These are phyloP conservation scores for Sesamia inferens DNA, from an alignment of 2,888 invertebrate species.

Conservation along the genomic window DNA sequence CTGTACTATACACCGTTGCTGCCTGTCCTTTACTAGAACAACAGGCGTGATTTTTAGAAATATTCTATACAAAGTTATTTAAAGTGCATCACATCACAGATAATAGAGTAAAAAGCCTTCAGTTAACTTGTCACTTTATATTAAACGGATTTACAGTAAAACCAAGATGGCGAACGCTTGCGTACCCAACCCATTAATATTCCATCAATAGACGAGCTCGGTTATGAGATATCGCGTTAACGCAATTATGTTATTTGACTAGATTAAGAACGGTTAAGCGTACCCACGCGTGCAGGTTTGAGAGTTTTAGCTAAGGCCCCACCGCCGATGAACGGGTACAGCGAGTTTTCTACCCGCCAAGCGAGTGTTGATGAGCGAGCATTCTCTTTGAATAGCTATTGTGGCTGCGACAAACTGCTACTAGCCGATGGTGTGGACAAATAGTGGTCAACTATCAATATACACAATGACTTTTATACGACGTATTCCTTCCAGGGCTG, in stretches of 20 bases:
- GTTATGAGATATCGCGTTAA: constrained; percentile 45
- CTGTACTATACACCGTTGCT: neutral
- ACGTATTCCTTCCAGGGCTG: no score
- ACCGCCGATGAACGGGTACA: neutral
- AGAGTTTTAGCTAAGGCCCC: neutral
- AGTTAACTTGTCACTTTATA: constrained; percentile 37
- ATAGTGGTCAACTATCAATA: neutral
- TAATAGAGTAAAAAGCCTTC: neutral
- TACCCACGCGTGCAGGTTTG: neutral
- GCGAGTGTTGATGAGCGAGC: no score
- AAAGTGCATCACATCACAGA: constrained; percentile 36
- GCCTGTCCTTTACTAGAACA: neutral
- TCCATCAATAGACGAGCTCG: constrained; percentile 52
- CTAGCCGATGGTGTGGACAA: neutral
- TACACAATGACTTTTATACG: no score
- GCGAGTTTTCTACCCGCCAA: no score
- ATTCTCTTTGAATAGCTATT: no score
- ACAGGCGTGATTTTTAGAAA: neutral
- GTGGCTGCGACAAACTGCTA: no score
- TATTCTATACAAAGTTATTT: neutral
- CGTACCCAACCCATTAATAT: constrained; percentile 57
- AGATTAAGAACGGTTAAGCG: constrained; percentile 25
- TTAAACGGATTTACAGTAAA: constrained; percentile 31
- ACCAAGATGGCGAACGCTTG: constrained; percentile 47
- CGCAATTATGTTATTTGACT: constrained; percentile 35